Conservation (phyloP, 92 coral and sea anemone genomes). For the Epizoanthus scotinus region DNA sequence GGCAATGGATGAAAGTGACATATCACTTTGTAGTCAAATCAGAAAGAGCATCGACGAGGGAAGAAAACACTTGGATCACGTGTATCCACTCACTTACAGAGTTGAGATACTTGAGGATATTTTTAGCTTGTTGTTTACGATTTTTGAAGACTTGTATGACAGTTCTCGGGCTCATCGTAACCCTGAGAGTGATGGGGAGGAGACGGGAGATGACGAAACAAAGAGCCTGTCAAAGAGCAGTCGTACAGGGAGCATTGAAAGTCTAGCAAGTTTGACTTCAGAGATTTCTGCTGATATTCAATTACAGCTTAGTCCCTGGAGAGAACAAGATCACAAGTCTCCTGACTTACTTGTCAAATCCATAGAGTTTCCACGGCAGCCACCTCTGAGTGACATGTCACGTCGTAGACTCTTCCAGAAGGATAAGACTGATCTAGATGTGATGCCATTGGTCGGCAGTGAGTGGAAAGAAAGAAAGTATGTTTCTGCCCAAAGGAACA, state of each 20-base stretch:
- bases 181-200: slow-evolving; percentile 85
- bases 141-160: slow-evolving; percentile 82
- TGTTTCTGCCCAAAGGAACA: neutral
- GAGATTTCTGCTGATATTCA: slow-evolving; percentile 53
- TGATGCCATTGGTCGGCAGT: slow-evolving; percentile 9
- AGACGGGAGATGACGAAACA: slow-evolving; percentile 82
- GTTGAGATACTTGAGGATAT: slow-evolving; percentile 88
- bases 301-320: slow-evolving; percentile 49
- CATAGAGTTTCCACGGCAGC: neutral
- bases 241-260: slow-evolving; percentile 87
- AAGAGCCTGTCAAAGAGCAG: slow-evolving; percentile 85
- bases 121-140: slow-evolving; percentile 89
- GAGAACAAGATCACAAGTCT: slow-evolving; percentile 52
- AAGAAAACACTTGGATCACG: slow-evolving; percentile 66
- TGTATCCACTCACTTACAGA: slow-evolving; percentile 86
- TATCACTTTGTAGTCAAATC: neutral
- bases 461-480: neutral
- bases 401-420: slow-evolving; percentile 54
- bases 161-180: slow-evolving; percentile 61
- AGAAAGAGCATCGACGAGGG: slow-evolving; percentile 62
- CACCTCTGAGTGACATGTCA: slow-evolving; percentile 16
- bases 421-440: slow-evolving; percentile 48
- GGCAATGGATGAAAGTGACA: neutral
- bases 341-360: slow-evolving; percentile 19
- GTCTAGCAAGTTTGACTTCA: slow-evolving; percentile 79